Evolutionary conservation across 2,888 invertebrate genomes (phyloP).

Genomic region (Nymphalis c-album): DNA sequence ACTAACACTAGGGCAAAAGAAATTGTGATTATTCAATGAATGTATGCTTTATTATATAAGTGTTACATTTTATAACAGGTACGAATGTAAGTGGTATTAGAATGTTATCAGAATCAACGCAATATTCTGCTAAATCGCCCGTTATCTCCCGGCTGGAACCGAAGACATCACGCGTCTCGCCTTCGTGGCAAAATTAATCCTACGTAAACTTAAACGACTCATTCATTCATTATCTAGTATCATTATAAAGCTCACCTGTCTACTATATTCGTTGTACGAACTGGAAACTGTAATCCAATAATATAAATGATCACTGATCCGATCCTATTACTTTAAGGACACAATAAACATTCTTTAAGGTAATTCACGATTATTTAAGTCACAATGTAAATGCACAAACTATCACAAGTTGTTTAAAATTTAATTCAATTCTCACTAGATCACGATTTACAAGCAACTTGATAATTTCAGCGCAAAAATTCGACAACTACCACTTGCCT

Average conservation of each 20-base stretch:
- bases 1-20: slow-evolving; percentile 26
- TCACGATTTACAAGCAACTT: slow-evolving; percentile 66
- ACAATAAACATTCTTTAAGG: slow-evolving; percentile 73
- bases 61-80: slow-evolving; percentile 19
- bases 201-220: slow-evolving; percentile 19
- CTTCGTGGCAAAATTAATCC: slow-evolving; percentile 60
- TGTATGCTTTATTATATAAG: slow-evolving; percentile 24
- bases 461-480: slow-evolving; percentile 68
- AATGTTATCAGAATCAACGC: slow-evolving; percentile 74
- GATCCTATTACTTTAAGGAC: slow-evolving; percentile 74
- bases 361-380: slow-evolving; percentile 64
- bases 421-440: slow-evolving; percentile 58
- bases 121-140: slow-evolving; percentile 74
- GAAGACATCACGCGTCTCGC: slow-evolving; percentile 55
- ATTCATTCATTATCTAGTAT: slow-evolving; percentile 28
- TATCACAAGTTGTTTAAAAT: slow-evolving; percentile 57
- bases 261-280: slow-evolving; percentile 65
- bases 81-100: slow-evolving; percentile 26
- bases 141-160: slow-evolving; percentile 65
- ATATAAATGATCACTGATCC: slow-evolving; percentile 65
- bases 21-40: slow-evolving; percentile 16
- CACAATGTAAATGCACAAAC: slow-evolving; percentile 60
- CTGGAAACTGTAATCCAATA: slow-evolving; percentile 78
- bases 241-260: slow-evolving; percentile 62
- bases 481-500: slow-evolving; percentile 63